phyloP scores from a whole-genome alignment of 2,888 invertebrate genomes.

The Tridacna gigas region DNA sequence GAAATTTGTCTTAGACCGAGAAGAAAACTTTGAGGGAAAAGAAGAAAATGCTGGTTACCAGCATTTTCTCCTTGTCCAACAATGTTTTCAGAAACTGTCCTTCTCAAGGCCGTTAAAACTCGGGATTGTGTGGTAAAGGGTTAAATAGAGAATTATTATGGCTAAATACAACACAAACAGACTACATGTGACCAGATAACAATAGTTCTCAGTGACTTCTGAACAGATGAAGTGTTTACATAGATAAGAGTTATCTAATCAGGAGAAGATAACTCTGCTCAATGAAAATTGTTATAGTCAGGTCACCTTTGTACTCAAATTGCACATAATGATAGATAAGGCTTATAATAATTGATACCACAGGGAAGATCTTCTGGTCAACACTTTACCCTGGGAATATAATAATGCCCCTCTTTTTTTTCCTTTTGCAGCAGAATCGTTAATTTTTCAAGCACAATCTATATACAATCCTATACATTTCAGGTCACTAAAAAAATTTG shows the following conservation, averaged over 20 bases:
- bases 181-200: conserved; percentile 16
- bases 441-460: no score
- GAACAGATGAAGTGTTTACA: conserved; percentile 45
- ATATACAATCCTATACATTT: no score
- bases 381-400: neutral
- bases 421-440: no score
- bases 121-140: neutral
- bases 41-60: neutral
- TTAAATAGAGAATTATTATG: conserved; percentile 1
- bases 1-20: neutral
- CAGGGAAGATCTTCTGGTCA: neutral
- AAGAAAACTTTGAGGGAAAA: neutral
- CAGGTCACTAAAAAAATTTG: no score
- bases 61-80: neutral
- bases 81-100: neutral
- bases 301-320: conserved; percentile 50
- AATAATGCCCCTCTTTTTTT: no score
- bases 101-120: no score
- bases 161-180: conserved; percentile 2
- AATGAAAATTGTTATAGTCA: conserved; percentile 37
- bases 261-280: conserved; percentile 41
- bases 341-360: conserved; percentile 10
- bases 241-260: conserved; percentile 56
- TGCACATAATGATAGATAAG: conserved; percentile 47
- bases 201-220: conserved; percentile 12